phyloP scores from a whole-genome alignment of 2,113 vertebrate species.

The Plectropomus leopardus region DNA sequence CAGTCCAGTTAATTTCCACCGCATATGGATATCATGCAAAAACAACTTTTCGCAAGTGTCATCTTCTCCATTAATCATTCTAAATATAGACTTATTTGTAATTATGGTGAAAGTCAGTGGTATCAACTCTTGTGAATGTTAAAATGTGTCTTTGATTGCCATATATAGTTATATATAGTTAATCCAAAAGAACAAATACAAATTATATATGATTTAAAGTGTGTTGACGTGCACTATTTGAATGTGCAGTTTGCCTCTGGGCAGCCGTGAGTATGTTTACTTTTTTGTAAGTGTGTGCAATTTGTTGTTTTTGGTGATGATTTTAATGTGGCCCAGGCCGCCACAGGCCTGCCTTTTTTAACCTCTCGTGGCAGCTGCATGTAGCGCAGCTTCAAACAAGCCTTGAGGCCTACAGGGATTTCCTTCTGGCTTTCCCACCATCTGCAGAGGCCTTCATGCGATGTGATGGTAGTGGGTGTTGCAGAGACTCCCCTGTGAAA shows the following conservation, averaged over 20 bases:
- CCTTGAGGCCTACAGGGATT: conserved; percentile 68
- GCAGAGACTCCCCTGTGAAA: conserved; percentile 53
- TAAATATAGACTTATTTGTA: conserved; percentile 6
- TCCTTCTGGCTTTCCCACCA: conserved; percentile 81
- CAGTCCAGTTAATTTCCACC: not conserved
- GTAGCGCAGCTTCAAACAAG: conserved; percentile 73
- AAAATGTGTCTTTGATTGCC: conserved; percentile 5
- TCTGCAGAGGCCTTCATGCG: conserved; percentile 63
- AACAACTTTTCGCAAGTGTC: not conserved
- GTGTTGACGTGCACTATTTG: conserved; percentile 3
- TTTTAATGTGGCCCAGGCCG: conserved; percentile 55
- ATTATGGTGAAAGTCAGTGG: not conserved
- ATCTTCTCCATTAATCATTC: not conserved
- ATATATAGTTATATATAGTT: too few species aligned
- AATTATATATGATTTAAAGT: not conserved
- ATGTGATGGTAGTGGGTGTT: conserved; percentile 54
- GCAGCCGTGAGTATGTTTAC: conserved; percentile 22
- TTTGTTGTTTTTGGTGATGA: conserved; percentile 46
- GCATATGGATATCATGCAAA: conserved; percentile 26
- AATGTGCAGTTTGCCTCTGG: conserved; percentile 16
- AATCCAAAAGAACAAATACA: conserved; percentile 25
- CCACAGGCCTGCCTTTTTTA: conserved; percentile 47
- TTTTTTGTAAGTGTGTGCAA: conserved; percentile 53
- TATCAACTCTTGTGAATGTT: not conserved
- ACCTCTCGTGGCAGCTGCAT: conserved; percentile 52